phyloP scores from a whole-genome alignment of 2,888 invertebrate species.

The Callimorpha dominula region DNA sequence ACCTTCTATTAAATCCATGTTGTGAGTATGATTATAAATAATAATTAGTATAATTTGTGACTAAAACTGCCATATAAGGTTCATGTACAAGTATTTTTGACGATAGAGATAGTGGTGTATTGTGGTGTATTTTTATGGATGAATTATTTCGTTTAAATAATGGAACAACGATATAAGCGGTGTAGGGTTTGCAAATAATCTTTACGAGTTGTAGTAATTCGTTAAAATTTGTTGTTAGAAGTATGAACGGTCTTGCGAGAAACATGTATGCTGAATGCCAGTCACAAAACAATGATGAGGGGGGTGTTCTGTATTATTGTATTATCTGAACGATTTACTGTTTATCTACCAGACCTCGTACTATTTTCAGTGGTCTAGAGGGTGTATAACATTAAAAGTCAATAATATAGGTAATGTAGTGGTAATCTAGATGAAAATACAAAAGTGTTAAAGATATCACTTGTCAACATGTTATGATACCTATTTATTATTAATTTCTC shows the following conservation, averaged over 20 bases:
- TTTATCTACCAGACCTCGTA: not conserved
- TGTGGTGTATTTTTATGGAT: constrained; percentile 20
- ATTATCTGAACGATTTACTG: not conserved
- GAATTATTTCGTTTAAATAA: constrained; percentile 16
- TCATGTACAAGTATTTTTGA: constrained; percentile 27
- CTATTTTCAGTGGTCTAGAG: not conserved
- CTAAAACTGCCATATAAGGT: constrained; percentile 36
- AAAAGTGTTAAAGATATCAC: constrained; percentile 3
- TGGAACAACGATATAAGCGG: constrained; percentile 17
- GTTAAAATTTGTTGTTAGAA: constrained; percentile 13
- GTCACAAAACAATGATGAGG: not conserved
- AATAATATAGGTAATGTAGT: not conserved
- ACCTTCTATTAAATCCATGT: constrained; percentile 10
- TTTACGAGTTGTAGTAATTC: constrained; percentile 4
- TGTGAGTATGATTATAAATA: not conserved
- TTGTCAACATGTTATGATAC: constrained; percentile 24
- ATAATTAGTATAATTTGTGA: constrained; percentile 18
- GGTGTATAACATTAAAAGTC: too few relatives aligned
- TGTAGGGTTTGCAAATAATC: constrained; percentile 24
- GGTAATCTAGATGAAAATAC: not conserved
- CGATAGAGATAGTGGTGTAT: constrained; percentile 18
- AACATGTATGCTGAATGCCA: not conserved
- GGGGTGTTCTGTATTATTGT: not conserved
- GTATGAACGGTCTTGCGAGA: constrained; percentile 20
- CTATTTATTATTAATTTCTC: constrained; percentile 22